Percentiles rank a stretch among this genome's conserved stretches.
phyloP scores from a whole-genome alignment of 2,113 vertebrate genomes.

The Formicarius rufipectus region DNA sequence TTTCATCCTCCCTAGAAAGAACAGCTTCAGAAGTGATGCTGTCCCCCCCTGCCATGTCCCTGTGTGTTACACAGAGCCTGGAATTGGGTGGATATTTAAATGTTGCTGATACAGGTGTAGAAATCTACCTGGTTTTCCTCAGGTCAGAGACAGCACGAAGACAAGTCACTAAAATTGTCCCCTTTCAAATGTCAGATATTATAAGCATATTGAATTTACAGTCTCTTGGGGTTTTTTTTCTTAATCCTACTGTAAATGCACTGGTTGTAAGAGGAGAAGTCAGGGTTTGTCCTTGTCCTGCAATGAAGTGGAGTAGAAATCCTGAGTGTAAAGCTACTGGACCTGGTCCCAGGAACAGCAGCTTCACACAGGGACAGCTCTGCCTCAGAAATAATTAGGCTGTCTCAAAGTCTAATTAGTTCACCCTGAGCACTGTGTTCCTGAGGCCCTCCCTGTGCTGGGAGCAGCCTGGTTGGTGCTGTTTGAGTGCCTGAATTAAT shows the following conservation, averaged over 20 bases:
- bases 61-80: neutral
- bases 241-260: neutral
- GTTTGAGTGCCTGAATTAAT: neutral
- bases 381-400: slow-evolving; percentile 20
- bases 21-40: neutral
- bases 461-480: neutral
- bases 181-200: neutral
- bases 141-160: neutral
- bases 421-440: neutral
- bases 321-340: neutral
- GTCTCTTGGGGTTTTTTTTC: neutral
- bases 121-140: neutral
- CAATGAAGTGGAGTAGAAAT: neutral
- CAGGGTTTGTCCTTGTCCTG: neutral
- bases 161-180: neutral
- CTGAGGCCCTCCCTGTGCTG: neutral
- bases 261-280: neutral
- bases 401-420: slow-evolving; percentile 34
- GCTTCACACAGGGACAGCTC: neutral
- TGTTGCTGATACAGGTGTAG: neutral
- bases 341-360: neutral
- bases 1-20: neutral
- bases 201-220: neutral
- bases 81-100: neutral
- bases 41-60: neutral